phyloP scores from a whole-genome alignment of 53 echinoderm and acorn worm genomes.

The Mesocentrotus franciscanus region DNA sequence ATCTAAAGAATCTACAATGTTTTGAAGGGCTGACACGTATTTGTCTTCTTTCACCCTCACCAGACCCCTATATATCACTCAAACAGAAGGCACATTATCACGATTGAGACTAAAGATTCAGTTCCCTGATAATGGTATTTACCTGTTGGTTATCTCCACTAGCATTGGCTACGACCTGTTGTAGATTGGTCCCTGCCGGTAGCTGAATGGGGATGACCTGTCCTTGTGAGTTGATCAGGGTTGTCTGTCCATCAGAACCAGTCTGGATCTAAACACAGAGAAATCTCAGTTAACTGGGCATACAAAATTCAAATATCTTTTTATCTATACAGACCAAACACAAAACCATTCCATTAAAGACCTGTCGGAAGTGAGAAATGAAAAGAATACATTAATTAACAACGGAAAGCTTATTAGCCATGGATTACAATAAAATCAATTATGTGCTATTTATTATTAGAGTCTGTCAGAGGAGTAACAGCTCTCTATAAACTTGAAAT shows the following conservation, averaged over 20 bases:
- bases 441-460: too few species aligned
- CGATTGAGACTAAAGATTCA: too few species aligned
- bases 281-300: not conserved
- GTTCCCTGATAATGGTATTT: not conserved
- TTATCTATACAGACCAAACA: not conserved
- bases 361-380: not conserved
- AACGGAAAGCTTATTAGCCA: too few species aligned
- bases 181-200: conserved; percentile 53
- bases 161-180: conserved; percentile 51
- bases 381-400: too few species aligned
- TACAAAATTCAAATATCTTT: not conserved
- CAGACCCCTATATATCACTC: too few species aligned
- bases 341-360: not conserved
- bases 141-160: conserved; percentile 58
- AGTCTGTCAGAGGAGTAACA: too few species aligned
- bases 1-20: too few species aligned
- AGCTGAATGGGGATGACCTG: conserved; percentile 60
- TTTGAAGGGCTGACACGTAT: too few species aligned
- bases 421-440: too few species aligned
- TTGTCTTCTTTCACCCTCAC: too few species aligned
- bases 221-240: conserved; percentile 53
- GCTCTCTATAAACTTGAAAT: too few species aligned
- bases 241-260: conserved; percentile 51
- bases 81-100: too few species aligned
- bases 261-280: conserved; percentile 41